These are phyloP conservation scores for Pseudobourletiella spinata DNA, from an alignment of 1,140 invertebrate genomes.

Conservation along the genomic window DNA sequence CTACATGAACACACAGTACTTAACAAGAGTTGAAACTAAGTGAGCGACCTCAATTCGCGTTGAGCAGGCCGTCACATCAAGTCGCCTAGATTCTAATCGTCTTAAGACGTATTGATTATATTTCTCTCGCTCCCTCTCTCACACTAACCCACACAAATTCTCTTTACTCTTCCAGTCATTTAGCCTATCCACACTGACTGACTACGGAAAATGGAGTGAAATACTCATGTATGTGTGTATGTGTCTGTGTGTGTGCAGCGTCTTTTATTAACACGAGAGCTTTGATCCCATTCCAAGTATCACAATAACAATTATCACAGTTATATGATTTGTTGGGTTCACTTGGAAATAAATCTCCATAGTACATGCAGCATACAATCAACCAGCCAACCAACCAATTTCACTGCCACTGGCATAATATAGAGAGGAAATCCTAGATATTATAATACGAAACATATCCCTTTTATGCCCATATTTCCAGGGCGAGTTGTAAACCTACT, in stretches of 20 bases:
- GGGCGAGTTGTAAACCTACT: no score
- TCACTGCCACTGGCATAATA: no score
- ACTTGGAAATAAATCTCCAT: no score
- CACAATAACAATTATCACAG: no score
- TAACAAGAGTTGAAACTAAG: conserved; percentile 7
- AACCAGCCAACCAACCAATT: no score
- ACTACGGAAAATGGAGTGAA: no score
- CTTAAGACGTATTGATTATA: conserved; percentile 9
- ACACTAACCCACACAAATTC: not conserved
- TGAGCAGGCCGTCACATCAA: conserved; percentile 3
- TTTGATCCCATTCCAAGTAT: not conserved
- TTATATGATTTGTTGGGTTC: conserved; percentile 9
- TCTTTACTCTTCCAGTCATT: not conserved
- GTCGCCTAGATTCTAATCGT: conserved; percentile 9
- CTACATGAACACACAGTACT: no score
- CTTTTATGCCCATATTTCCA: no score
- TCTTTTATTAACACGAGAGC: not conserved
- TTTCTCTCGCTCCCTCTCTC: not conserved
- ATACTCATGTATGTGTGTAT: not conserved
- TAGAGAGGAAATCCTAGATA: no score
- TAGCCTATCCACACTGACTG: no score
- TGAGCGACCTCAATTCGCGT: conserved; percentile 2
- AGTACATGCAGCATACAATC: no score
- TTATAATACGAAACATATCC: no score
- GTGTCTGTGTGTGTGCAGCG: not conserved